These are phyloP conservation scores for Neelides folsomi DNA, from an alignment of 2,888 invertebrate species.

Conservation along the genomic window DNA sequence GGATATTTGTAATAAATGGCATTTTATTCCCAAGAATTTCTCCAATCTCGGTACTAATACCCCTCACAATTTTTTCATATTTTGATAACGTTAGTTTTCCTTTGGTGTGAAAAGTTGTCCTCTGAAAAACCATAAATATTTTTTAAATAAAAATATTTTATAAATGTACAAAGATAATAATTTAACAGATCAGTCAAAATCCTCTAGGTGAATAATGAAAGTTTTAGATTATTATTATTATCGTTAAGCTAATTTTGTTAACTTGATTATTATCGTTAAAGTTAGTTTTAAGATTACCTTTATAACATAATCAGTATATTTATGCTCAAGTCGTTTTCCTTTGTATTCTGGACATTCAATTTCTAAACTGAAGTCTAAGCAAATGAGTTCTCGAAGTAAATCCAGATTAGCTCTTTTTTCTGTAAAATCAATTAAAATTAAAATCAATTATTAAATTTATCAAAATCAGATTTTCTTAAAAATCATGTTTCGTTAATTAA, in stretches of 20 bases:
- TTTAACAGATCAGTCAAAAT: conserved; percentile 6
- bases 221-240: too few species aligned
- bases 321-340: conserved; percentile 45
- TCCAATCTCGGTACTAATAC: conserved; percentile 43
- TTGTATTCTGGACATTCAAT: conserved; percentile 48
- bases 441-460: neutral
- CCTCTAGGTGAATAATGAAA: too few species aligned
- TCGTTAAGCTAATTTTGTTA: too few species aligned
- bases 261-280: too few species aligned
- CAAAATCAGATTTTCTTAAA: neutral
- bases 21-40: conserved; percentile 43
- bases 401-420: neutral
- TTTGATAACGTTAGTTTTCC: conserved; percentile 40
- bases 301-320: conserved; percentile 42
- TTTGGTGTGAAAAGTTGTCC: conserved; percentile 16
- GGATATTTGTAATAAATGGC: conserved; percentile 46
- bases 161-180: neutral
- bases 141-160: neutral
- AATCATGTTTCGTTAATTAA: conserved; percentile 1
- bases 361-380: conserved; percentile 49
- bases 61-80: conserved; percentile 48
- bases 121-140: conserved; percentile 17
- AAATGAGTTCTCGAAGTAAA: conserved; percentile 46
- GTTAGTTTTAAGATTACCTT: conserved; percentile 41
- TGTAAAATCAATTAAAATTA: neutral